Evolutionary conservation across 1,140 invertebrate species (phyloP), one percentile per base, ranked within the genome.

Genomic region (Drosophila micromelanica): DNA sequence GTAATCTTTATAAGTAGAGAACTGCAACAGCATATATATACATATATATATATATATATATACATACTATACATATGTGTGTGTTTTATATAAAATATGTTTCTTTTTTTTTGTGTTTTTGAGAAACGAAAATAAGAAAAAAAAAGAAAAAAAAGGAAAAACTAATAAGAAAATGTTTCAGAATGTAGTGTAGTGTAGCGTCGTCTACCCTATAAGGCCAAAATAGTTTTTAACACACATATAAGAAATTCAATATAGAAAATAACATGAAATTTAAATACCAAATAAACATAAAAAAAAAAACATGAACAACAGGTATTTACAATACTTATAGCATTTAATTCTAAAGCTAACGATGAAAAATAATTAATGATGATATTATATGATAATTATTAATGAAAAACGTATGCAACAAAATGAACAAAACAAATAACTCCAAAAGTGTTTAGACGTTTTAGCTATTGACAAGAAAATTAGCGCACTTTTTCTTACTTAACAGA

Each of bases 151-250:
- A 7, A 7, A 35, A 37, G 20, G 7, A n/a, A 17, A 43, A 63
- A 43, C 20, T 40, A 20, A 17, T 27, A 56, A 37, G 30, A 68
- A 78, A 62, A 62, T 69, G 73, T 85, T 84, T 84, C 76, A 70
- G 20, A 57, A 61, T 13, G 65, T 79, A 76, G 74, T 59, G 69
- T 85, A 85, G 80, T 61, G 65, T 78, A 63, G 52, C 64, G 40
- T 63, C 30, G 54, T 67, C 46, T 89, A 87, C 54, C 75, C 60
- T 60, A 51, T 89, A 89, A 87, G 82, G 84, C 82, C 82, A 86
- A 87, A 87, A 82, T 87, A 87, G 78, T 68, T 87, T 87, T 87
- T 82, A 84, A 79, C 57, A 76, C 15, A 35, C 54, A 38, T 13
- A 65, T 52, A 64, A 49, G 60, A 60, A 62, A 62, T 64, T 56